These are phyloP conservation scores for Formica selysi DNA, from an alignment of 1,140 invertebrate species.

Conservation along the genomic window DNA sequence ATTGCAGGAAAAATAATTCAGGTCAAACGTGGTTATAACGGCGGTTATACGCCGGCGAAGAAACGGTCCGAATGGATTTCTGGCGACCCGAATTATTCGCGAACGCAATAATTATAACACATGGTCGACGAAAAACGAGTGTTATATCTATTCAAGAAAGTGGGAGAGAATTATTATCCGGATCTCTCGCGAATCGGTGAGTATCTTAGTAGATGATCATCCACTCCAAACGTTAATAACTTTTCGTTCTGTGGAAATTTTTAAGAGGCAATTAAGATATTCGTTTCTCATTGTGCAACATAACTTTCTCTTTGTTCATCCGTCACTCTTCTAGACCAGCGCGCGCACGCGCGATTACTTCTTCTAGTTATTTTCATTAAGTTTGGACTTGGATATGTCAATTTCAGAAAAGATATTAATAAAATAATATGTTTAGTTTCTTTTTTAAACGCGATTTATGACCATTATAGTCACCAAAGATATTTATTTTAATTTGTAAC, in stretches of 20 bases:
- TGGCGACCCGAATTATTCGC: constrained; percentile 42
- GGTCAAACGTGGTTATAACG: constrained; percentile 65
- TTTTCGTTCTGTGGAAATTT: constrained; percentile 3
- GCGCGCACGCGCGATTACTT: too few species aligned
- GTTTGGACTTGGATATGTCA: not conserved
- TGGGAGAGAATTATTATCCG: not conserved
- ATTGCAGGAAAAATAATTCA: constrained; percentile 72
- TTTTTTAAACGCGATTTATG: not conserved
- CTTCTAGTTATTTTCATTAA: constrained; percentile 14
- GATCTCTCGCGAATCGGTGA: not conserved
- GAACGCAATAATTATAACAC: constrained; percentile 10
- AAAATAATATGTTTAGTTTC: not conserved
- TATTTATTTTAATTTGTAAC: constrained; percentile 7
- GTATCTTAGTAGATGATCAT: too few species aligned
- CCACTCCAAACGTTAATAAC: not conserved
- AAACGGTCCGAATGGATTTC: constrained; percentile 35
- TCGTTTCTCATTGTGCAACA: constrained; percentile 27
- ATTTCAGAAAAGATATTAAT: not conserved
- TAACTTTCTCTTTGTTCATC: constrained; percentile 37
- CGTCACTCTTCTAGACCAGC: not conserved
- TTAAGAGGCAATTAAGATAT: not conserved
- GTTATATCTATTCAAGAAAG: not conserved
- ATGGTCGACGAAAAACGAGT: not conserved
- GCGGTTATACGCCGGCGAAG: constrained; percentile 12
- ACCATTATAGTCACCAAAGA: not conserved